Conservation (phyloP, 2,113 vertebrate genomes). For the Leucoraja erinaceus region DNA sequence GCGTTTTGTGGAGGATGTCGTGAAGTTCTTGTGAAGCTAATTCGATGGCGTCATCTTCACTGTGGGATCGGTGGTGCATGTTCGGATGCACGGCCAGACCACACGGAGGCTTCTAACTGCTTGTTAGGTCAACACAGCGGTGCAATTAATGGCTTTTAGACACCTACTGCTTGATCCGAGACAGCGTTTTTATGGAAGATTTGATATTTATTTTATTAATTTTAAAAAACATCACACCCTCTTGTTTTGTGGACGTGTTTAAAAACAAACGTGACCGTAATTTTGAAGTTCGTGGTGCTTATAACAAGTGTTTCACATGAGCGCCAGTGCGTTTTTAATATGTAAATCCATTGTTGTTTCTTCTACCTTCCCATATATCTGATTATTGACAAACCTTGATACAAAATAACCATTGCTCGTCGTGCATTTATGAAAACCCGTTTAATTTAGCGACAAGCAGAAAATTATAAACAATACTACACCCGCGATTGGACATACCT, state of each 20-base stretch:
- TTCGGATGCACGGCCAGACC: not conserved
- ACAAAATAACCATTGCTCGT: not conserved
- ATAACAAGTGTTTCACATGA: not conserved
- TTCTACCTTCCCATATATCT: not conserved
- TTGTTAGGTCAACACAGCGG: not conserved
- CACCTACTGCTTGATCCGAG: not conserved
- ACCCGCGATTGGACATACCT: not conserved
- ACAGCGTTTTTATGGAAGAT: not conserved
- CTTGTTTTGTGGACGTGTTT: not conserved
- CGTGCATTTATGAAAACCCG: not conserved
- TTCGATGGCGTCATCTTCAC: constrained; percentile 10
- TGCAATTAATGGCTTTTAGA: not conserved
- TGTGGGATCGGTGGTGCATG: not conserved
- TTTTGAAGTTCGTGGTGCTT: not conserved
- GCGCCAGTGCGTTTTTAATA: not conserved
- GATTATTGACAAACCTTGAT: not conserved
- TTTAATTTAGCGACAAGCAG: not conserved
- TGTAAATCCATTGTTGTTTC: not conserved
- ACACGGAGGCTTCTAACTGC: not conserved
- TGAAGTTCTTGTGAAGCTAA: not conserved
- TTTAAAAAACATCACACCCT: not conserved
- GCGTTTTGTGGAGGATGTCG: not conserved
- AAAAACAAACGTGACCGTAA: not conserved
- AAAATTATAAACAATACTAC: not conserved
- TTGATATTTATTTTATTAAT: not conserved